Conservation (phyloP, 2,113 vertebrate genomes). For the Uropsilus gracilis region DNA sequence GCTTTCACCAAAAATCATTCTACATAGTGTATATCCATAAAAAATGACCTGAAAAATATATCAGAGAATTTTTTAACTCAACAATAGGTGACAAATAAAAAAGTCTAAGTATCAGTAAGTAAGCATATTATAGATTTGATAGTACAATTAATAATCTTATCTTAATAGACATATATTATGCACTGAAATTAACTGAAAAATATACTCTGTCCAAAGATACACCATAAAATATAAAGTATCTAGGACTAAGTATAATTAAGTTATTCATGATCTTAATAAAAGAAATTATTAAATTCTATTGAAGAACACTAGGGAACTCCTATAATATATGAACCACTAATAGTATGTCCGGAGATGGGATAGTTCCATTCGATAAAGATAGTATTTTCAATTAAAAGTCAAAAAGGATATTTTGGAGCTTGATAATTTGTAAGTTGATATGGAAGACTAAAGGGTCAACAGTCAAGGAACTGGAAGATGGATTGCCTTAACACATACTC, state of each 20-base stretch:
- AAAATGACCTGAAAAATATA: neutral
- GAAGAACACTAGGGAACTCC: neutral
- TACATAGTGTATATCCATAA: neutral
- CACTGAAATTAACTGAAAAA: neutral
- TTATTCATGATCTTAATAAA: neutral
- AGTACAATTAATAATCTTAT: neutral
- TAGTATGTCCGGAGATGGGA: neutral
- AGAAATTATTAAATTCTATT: neutral
- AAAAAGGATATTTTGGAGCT: neutral
- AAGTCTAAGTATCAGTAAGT: neutral
- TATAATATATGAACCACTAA: neutral
- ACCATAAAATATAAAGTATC: neutral
- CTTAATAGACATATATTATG: neutral
- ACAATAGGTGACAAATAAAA: neutral
- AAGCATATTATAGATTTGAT: neutral
- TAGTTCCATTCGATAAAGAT: neutral
- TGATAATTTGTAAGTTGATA: neutral
- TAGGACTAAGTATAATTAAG: conserved; percentile 6
- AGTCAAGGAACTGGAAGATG: neutral
- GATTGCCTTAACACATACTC: neutral
- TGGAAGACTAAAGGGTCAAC: neutral
- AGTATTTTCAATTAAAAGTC: neutral
- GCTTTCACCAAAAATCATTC: neutral
- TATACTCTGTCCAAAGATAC: neutral
- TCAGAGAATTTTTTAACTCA: too few species aligned